Evolutionary conservation across 1,140 invertebrate species (phyloP).

Genomic region (Drosophila navojoa): DNA sequence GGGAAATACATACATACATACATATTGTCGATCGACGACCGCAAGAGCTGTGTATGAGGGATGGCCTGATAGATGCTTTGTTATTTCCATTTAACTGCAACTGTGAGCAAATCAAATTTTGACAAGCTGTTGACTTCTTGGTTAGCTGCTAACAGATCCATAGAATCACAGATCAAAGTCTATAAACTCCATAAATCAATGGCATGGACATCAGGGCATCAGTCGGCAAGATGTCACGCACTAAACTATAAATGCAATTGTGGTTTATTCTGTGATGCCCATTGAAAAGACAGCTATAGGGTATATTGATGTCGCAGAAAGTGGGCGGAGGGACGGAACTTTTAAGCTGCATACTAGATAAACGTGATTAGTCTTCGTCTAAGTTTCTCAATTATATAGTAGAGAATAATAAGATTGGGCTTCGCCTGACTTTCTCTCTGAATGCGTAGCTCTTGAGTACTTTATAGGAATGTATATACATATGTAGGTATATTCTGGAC

Average conservation of each 20-base stretch:
- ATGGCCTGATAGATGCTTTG: constrained; percentile 71
- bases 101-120: constrained; percentile 71
- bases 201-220: constrained; percentile 24
- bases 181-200: constrained; percentile 57
- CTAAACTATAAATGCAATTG: constrained; percentile 70
- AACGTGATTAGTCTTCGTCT: too few species aligned
- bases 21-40: not conserved
- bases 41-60: not conserved
- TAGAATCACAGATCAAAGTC: constrained; percentile 1
- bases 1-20: too few species aligned
- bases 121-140: constrained; percentile 66
- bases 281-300: too few species aligned
- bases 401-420: too few species aligned
- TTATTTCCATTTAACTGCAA: constrained; percentile 67
- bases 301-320: too few species aligned
- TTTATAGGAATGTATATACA: too few species aligned
- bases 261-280: not conserved
- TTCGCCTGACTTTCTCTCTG: too few species aligned
- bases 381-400: too few species aligned
- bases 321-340: too few species aligned
- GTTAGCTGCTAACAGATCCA: constrained; percentile 1
- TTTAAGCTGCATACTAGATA: too few species aligned
- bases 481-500: too few species aligned
- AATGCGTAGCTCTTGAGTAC: too few species aligned
- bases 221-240: constrained; percentile 67